Conservation (phyloP, 2,888 invertebrate species). For the Tipula confusa region DNA sequence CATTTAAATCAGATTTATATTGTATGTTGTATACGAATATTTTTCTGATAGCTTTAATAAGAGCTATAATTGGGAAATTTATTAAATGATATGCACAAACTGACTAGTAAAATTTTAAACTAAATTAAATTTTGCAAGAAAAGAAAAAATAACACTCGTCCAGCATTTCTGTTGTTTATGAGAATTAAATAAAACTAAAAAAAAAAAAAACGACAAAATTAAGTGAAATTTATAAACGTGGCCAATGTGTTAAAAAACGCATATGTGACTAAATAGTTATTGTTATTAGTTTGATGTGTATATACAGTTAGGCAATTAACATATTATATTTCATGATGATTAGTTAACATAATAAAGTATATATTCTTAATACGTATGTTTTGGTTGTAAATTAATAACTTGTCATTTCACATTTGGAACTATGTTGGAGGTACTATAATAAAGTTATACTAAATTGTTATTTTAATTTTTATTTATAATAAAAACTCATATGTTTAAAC, state of each 20-base stretch:
- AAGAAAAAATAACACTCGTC: too few relatives aligned
- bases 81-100: too few relatives aligned
- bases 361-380: background rate
- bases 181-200: too few relatives aligned
- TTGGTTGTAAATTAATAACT: background rate
- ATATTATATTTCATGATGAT: background rate
- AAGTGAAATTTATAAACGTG: background rate
- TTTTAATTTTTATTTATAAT: background rate
- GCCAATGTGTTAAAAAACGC: background rate
- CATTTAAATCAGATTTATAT: too few relatives aligned
- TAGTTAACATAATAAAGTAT: background rate
- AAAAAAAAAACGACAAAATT: background rate
- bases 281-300: background rate
- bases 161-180: too few relatives aligned
- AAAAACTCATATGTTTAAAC: background rate
- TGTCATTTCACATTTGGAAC: background rate
- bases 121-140: too few relatives aligned
- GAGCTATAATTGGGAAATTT: too few relatives aligned
- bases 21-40: too few relatives aligned
- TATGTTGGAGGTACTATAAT: background rate
- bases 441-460: too few relatives aligned
- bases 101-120: too few relatives aligned
- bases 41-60: too few relatives aligned
- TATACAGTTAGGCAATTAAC: background rate
- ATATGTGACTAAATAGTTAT: background rate